A percentile compares a stretch with the other conserved stretches of the same genome.
phyloP scores from a whole-genome alignment of 2,113 vertebrate genomes.

The Diadophis punctatus region DNA sequence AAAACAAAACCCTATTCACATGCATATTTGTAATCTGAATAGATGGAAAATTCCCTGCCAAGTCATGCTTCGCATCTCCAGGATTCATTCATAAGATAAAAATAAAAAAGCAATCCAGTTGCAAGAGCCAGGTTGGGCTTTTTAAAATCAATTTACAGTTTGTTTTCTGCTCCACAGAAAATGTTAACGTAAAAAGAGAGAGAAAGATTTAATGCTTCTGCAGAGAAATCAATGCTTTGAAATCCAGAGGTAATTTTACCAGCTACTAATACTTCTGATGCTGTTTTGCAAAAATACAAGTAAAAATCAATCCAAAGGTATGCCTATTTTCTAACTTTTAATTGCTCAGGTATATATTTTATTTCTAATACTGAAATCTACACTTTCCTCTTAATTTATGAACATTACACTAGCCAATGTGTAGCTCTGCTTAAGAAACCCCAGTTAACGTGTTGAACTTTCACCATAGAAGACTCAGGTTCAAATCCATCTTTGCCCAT shows the following conservation, averaged over 20 bases:
- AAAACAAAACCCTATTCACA: neutral
- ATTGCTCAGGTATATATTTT: neutral
- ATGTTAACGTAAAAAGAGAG: slow-evolving; percentile 17
- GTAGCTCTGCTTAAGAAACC: neutral
- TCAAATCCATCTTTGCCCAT: neutral
- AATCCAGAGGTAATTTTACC: slow-evolving; percentile 69
- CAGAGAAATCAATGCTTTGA: slow-evolving; percentile 65
- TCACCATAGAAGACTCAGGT: neutral
- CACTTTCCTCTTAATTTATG: neutral
- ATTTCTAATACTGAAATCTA: neutral
- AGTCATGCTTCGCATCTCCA: too few relatives aligned
- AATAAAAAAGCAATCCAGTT: neutral
- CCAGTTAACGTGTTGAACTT: neutral
- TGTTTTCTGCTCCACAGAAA: slow-evolving; percentile 24
- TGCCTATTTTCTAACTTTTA: neutral
- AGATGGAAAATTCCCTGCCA: neutral
- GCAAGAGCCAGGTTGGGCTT: slow-evolving; percentile 11
- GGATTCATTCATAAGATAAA: neutral
- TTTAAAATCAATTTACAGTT: slow-evolving; percentile 25
- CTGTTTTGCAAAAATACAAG: slow-evolving; percentile 37
- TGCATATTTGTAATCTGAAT: neutral
- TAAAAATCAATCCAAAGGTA: neutral
- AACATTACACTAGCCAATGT: neutral
- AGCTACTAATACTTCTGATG: slow-evolving; percentile 57
- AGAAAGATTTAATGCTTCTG: slow-evolving; percentile 50